phyloP scores from a whole-genome alignment of 2,888 invertebrate genomes.

The Melanostoma scalare region DNA sequence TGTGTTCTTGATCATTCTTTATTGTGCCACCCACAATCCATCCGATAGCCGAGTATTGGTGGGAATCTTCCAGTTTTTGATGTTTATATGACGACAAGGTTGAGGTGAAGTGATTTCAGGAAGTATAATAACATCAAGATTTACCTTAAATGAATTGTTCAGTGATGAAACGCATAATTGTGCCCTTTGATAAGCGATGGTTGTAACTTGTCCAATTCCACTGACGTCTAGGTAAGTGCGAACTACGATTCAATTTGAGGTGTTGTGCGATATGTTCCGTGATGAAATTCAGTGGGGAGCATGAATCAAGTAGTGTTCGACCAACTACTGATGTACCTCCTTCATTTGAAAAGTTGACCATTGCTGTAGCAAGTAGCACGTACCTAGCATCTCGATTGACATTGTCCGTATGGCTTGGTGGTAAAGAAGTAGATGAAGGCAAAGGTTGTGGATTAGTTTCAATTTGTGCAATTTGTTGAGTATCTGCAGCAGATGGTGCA shows the following conservation, averaged over 20 bases:
- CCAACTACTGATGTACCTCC: not conserved
- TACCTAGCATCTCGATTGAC: not conserved
- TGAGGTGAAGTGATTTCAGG: conserved; percentile 38
- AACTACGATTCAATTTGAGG: not conserved
- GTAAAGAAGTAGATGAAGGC: conserved; percentile 24
- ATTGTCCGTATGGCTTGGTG: conserved; percentile 14
- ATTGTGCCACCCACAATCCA: conserved; percentile 64
- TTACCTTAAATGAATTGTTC: conserved; percentile 17
- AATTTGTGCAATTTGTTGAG: not conserved
- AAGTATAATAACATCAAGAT: conserved; percentile 33
- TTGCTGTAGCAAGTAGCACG: conserved; percentile 4
- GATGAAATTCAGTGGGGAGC: conserved; percentile 10
- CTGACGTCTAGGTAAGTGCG: conserved; percentile 14
- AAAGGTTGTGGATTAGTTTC: conserved; percentile 1
- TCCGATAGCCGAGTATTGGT: conserved; percentile 56
- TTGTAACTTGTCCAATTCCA: conserved; percentile 27
- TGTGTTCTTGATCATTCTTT: not conserved
- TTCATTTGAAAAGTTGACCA: not conserved
- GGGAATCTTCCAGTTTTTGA: conserved; percentile 55
- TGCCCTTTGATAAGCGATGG: conserved; percentile 24
- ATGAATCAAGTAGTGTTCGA: conserved; percentile 14
- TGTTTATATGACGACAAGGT: conserved; percentile 32
- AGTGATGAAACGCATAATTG: conserved; percentile 29
- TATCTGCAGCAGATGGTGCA: not conserved
- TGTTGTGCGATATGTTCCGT: conserved; percentile 21